Base-by-base conservation (phyloP, 2,888 invertebrate genomes). In the Stenodema calcarata region DNA sequence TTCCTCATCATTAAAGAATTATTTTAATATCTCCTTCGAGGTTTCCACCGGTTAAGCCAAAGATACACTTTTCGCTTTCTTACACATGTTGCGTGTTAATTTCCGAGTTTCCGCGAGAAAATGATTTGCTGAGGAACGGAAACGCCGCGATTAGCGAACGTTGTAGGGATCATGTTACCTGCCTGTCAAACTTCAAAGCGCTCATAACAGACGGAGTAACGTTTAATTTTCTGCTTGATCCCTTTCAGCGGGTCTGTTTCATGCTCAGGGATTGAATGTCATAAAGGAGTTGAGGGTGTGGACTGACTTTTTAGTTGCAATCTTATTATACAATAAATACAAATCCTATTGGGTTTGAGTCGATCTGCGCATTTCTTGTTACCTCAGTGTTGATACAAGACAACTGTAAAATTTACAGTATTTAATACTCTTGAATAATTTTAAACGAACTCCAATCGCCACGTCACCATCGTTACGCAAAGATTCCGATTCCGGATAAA, bases 1-100 rank as follows among this genome's bases (percentile, higher is more conserved):
- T 62, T 62, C 62, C 23, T 23, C 35, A 2, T 9, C 23, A 23
- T 62, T 62, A 62, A 62, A 62, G 23, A 78, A 78, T 78, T 42
- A 78, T 18, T 18, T 44, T 78, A 44, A 78, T 42, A 35, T 44
- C 78, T 42, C 27, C 44, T 35, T 41, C 41, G 35, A 35, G 62
- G 82, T 54, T 82, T 82, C 62, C 82, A 28, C 30, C 23, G 82
- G 69, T 69, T 82, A 82, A 82, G 69, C 69, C 62, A 82, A 30
- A 14, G 78, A 30, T 41, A 23, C 81, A 81, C 41, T 82, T 82
- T 82, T 82, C 82, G 69, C 82, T 42, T 41, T 35, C 82, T 23
- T 82, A 82, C 69, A 69, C 35, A 69, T 69, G 62, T 69, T 82
- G 82, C 41, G 28, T 47, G 69, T 23, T 80, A 27, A 80, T 80